Conservation (phyloP, 2,113 vertebrate species). For the Phrynocephalus versicolor region DNA sequence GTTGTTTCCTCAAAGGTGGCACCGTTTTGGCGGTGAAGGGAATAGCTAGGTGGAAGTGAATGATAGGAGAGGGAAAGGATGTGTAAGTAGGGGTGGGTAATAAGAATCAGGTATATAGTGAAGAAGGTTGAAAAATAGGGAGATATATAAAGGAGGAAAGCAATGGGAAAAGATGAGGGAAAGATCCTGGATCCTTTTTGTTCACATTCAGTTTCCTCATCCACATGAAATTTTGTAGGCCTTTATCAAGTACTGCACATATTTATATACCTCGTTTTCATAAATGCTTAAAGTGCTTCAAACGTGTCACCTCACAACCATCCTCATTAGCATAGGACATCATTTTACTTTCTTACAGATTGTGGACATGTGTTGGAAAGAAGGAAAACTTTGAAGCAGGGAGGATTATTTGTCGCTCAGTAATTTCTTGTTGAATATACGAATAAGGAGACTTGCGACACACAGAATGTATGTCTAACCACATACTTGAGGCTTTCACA, state of each 20-base stretch:
- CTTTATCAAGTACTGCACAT: not conserved
- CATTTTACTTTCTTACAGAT: not conserved
- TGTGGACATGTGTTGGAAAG: not conserved
- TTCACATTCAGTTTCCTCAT: not conserved
- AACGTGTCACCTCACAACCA: not conserved
- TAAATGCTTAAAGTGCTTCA: not conserved
- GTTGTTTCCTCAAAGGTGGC: not conserved
- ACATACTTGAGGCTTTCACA: not conserved
- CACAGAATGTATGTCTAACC: too few relatives aligned
- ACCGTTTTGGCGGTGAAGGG: not conserved
- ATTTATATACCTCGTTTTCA: not conserved
- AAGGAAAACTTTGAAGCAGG: not conserved
- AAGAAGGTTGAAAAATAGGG: too few relatives aligned
- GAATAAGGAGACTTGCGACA: not conserved
- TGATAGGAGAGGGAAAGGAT: not conserved
- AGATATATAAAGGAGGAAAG: not conserved
- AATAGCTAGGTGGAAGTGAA: not conserved
- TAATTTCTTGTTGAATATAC: not conserved
- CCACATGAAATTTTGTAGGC: not conserved
- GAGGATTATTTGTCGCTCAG: too few relatives aligned
- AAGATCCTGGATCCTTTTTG: not conserved
- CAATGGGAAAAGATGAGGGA: not conserved
- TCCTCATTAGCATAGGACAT: too few relatives aligned
- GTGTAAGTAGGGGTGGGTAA: not conserved
- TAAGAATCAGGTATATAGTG: not conserved